Base-by-base conservation (phyloP, 92 coral and sea anemone genomes). In the Epizoanthus rinbou region DNA sequence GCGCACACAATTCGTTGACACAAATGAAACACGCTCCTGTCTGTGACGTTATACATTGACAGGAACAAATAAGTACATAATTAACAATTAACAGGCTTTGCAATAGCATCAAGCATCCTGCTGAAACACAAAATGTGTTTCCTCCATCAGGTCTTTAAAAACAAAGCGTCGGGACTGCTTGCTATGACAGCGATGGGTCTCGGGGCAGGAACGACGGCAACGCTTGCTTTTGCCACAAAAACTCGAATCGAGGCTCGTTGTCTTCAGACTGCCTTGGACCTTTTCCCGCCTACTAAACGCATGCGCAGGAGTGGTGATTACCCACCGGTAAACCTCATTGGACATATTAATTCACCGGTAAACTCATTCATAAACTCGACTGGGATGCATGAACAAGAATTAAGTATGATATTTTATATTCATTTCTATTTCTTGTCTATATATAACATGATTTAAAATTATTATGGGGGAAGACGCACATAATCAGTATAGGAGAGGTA, bases 161-260 rank as follows among this genome's bases (percentile, higher is more conserved):
- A 67, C 50, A 67, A 67, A 41, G 4, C 17, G 8, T 33, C 73
- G 7, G 17, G 43, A 41, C 22, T 67, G 33, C 73, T 67, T 67
- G 73, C 47, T 0, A 41, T 19, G 11, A 33, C 73, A 8, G 43
- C 39, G 47, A 33, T 33, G 73, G 39, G 73, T 28, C 50, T 67
- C 19, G 73, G 73, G 39, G 47, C 47, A 10, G 43, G 73, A 33
- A 43, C 45, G 23, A 33, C n/a, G 0, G 73, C 50, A 4, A 24
- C 18, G 10, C 2, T 33, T 33, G 47, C 73, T 3, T 28, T 67
- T 67, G 50, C 50, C 3, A 28, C 47, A 13, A 67, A 67, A 17
- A 33, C 73, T 67, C 73, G 17, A 9, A 67, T 67, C 73, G 73
- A 67, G 73, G 73, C 73, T 35, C 73, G 73, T 43, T 67, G 73